Conservation (phyloP, 1,140 invertebrate species). For the Aphelenchoides besseyi region DNA sequence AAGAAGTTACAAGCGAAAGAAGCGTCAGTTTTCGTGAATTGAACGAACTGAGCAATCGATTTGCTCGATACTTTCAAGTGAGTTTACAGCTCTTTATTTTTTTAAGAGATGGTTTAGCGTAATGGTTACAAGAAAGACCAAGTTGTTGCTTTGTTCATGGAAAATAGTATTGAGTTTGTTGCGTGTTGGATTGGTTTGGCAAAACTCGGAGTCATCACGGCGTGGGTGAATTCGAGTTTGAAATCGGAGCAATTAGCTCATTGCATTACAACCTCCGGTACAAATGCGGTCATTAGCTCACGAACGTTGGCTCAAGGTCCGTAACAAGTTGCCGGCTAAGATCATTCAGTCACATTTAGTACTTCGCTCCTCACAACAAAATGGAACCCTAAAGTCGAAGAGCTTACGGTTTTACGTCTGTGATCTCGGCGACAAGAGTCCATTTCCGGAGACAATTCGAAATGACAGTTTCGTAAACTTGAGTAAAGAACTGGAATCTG, state of each 20-base stretch:
- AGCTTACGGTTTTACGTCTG: slow-evolving; percentile 14
- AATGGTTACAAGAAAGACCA: slow-evolving; percentile 73
- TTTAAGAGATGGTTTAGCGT: slow-evolving; percentile 57
- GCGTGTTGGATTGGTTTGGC: slow-evolving; percentile 61
- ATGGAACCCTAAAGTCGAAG: slow-evolving; percentile 10
- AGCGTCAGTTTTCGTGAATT: slow-evolving; percentile 54
- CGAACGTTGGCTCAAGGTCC: slow-evolving; percentile 29
- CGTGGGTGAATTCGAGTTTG: slow-evolving; percentile 83
- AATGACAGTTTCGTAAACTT: background rate
- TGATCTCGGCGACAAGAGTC: slow-evolving; percentile 15
- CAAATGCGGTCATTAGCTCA: slow-evolving; percentile 45
- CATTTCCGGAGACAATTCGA: background rate
- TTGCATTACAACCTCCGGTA: slow-evolving; percentile 63
- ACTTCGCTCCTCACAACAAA: background rate
- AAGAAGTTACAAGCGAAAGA: slow-evolving; percentile 48
- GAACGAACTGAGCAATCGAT: slow-evolving; percentile 51
- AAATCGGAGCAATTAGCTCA: slow-evolving; percentile 74
- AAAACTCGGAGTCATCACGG: slow-evolving; percentile 73
- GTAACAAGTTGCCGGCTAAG: too few species aligned
- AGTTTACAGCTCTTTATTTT: background rate
- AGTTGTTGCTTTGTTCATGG: slow-evolving; percentile 79
- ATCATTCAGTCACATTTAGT: slow-evolving; percentile 36
- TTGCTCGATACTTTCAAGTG: slow-evolving; percentile 60
- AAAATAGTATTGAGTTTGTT: slow-evolving; percentile 66
- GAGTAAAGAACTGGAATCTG: background rate